Evolutionary conservation across 2,888 invertebrate genomes (phyloP).

Genomic region (Apeira syringaria): DNA sequence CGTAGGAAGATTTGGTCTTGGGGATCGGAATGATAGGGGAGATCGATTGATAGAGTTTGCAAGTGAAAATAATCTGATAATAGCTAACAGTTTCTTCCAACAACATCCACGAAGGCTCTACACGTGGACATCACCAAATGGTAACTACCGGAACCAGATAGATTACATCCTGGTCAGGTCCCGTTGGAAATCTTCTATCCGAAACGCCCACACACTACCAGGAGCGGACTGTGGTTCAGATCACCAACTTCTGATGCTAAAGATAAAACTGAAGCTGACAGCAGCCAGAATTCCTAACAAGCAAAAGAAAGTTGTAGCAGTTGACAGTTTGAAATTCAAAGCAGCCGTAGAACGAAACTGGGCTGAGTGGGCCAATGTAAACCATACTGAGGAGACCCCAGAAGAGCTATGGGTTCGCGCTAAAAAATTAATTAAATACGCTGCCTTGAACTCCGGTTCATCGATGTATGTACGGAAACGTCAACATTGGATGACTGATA

Average conservation of each 20-base stretch:
- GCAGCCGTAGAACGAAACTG: too few species aligned
- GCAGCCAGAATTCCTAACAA: neutral
- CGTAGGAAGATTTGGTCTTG: conserved; percentile 21
- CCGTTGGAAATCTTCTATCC: conserved; percentile 22
- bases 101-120: conserved; percentile 4
- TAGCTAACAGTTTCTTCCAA: conserved; percentile 26
- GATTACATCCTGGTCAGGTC: conserved; percentile 24
- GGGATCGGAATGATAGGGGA: conserved; percentile 26
- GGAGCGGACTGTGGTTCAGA: conserved; percentile 7
- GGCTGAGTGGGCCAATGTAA: too few species aligned
- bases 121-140: conserved; percentile 23
- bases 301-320: too few species aligned
- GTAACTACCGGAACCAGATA: conserved; percentile 22
- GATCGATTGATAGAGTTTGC: conserved; percentile 21
- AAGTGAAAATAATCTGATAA: conserved; percentile 8
- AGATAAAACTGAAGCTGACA: neutral
- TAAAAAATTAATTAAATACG: too few species aligned
- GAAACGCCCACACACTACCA: conserved; percentile 20
- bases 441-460: too few species aligned
- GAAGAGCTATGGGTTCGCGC: too few species aligned
- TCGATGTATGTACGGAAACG: too few species aligned
- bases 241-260: conserved; percentile 1
- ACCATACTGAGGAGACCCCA: too few species aligned
- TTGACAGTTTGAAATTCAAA: too few species aligned
- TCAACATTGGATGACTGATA: too few species aligned